These are phyloP conservation scores for Macrotrachela quadricornifera DNA, from an alignment of 1,140 invertebrate genomes.

Conservation along the genomic window DNA sequence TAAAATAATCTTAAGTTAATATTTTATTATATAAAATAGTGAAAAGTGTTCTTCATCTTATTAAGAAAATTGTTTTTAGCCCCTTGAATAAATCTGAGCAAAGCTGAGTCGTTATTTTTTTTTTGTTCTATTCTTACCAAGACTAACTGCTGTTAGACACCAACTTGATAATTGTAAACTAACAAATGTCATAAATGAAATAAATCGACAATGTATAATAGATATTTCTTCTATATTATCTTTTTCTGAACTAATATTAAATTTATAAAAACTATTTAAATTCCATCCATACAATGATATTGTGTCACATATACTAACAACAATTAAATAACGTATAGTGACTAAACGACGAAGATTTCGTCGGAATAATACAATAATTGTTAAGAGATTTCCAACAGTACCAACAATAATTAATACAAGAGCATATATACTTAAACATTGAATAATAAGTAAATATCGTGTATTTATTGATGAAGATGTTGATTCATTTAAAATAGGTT, in stretches of 20 bases:
- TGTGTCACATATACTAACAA: background rate
- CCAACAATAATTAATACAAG: background rate
- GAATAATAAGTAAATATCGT: too few relatives aligned
- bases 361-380: background rate
- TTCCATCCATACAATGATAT: constrained; percentile 3
- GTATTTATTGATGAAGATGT: too few relatives aligned
- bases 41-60: too few relatives aligned
- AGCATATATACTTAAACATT: background rate
- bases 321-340: too few relatives aligned
- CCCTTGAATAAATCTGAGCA: too few relatives aligned
- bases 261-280: constrained; percentile 8
- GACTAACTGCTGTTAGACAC: background rate
- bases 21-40: too few relatives aligned
- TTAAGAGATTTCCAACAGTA: constrained; percentile 3
- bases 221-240: constrained; percentile 6
- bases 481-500: too few relatives aligned
- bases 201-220: background rate
- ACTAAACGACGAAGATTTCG: background rate
- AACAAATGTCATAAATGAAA: constrained; percentile 5
- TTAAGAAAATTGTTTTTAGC: too few relatives aligned
- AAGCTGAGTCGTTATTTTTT: too few relatives aligned
- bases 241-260: background rate
- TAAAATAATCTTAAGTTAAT: too few relatives aligned
- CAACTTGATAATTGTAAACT: constrained; percentile 1
- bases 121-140: background rate